Conservation (phyloP, 2,888 invertebrate species). For the Standfussiana lucernea region DNA sequence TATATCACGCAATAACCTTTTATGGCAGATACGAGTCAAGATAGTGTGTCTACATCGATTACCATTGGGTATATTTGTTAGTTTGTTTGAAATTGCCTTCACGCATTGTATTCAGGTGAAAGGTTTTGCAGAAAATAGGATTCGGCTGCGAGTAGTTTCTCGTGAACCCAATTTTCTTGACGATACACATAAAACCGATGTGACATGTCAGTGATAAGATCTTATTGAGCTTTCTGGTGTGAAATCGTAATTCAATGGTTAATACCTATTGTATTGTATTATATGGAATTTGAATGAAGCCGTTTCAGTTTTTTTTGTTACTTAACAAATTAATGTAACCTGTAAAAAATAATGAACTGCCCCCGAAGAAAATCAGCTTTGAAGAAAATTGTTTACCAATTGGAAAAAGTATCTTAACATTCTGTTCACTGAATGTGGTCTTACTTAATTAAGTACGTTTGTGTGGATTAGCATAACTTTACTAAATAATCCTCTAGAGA, state of each 20-base stretch:
- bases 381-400: slow-evolving; percentile 11
- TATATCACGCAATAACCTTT: neutral
- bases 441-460: neutral
- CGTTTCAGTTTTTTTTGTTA: slow-evolving; percentile 7
- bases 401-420: slow-evolving; percentile 12
- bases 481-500: neutral
- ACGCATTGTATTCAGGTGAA: slow-evolving; percentile 55
- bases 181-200: slow-evolving; percentile 58
- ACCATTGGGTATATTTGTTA: slow-evolving; percentile 42
- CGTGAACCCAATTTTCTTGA: slow-evolving; percentile 59
- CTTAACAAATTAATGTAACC: slow-evolving; percentile 6
- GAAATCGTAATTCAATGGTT: slow-evolving; percentile 37
- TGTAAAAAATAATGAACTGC: slow-evolving; percentile 18
- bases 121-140: slow-evolving; percentile 49
- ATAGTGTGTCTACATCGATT: slow-evolving; percentile 14
- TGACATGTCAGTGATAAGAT: slow-evolving; percentile 55
- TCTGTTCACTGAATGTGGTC: slow-evolving; percentile 2
- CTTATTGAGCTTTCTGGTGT: slow-evolving; percentile 36
- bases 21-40: slow-evolving; percentile 4
- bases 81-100: slow-evolving; percentile 53
- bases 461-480: neutral
- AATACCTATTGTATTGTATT: no score
- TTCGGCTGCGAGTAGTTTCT: slow-evolving; percentile 58
- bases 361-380: neutral
- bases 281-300: neutral